These are phyloP conservation scores for Lucifuga dentata DNA, from an alignment of 2,113 vertebrate genomes.

Conservation along the genomic window DNA sequence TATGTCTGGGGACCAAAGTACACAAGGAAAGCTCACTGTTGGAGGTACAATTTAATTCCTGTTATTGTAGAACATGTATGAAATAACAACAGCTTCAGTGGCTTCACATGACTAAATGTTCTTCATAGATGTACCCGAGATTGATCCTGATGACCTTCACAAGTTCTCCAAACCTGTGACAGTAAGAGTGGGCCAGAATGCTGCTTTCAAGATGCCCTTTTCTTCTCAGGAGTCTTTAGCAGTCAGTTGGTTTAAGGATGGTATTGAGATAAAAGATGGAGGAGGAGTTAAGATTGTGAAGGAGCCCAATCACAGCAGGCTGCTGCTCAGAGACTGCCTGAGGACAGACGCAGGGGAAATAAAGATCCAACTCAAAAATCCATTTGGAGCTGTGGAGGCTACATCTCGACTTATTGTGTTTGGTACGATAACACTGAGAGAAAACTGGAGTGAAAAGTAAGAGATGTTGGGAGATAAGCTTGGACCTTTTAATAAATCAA, in stretches of 20 bases:
- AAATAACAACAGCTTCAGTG: not conserved
- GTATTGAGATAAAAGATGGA: slow-evolving; percentile 77
- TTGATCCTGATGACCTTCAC: slow-evolving; percentile 82
- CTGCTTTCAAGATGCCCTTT: slow-evolving; percentile 86
- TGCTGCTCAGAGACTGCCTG: slow-evolving; percentile 84
- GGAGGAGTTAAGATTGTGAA: slow-evolving; percentile 79
- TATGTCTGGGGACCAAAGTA: slow-evolving; percentile 71
- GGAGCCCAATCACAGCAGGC: slow-evolving; percentile 79
- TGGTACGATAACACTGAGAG: slow-evolving; percentile 69
- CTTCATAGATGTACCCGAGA: slow-evolving; percentile 82
- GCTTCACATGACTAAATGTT: slow-evolving; percentile 9
- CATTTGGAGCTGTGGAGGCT: slow-evolving; percentile 82
- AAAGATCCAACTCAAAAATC: slow-evolving; percentile 86
- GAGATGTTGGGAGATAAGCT: not conserved
- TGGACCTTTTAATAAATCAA: too few relatives aligned
- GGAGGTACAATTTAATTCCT: slow-evolving; percentile 64
- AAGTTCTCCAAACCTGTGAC: slow-evolving; percentile 85
- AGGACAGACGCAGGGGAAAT: slow-evolving; percentile 86
- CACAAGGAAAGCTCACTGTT: slow-evolving; percentile 74
- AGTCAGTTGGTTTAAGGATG: slow-evolving; percentile 86
- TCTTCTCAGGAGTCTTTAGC: slow-evolving; percentile 80
- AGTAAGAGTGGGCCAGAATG: slow-evolving; percentile 84
- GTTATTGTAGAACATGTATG: not conserved
- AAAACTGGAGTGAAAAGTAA: slow-evolving; percentile 56
- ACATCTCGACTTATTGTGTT: slow-evolving; percentile 81